Base-by-base conservation (phyloP, 2,888 invertebrate genomes). In the Pollenia griseotomentosa region DNA sequence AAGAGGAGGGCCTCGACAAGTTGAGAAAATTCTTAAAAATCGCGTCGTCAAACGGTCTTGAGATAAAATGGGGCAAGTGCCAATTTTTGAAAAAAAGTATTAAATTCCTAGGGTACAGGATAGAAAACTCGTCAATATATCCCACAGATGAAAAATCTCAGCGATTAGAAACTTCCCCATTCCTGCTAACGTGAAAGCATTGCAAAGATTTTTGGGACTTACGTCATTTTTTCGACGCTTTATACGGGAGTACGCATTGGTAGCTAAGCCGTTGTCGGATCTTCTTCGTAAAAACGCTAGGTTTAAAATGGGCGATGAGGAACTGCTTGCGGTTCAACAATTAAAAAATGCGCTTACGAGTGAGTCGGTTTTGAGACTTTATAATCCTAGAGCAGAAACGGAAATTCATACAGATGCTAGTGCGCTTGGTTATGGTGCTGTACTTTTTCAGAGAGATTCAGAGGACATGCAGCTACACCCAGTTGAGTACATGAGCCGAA, bases 331-430 rank as follows among this genome's bases (percentile, higher is more conserved):
- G 2, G 66, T 89, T 19, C 16, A 75, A 48, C 84, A 88, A 59
- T 48, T 88, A n/a, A 89, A 87, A 53, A 57, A 33, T 8, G 66
- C 74, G 40, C 55, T 89, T 42, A 55, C 57, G 7, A 83, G 63
- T 10, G 59, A 82, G 51, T 81, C 88, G 16, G 88, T 87, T 11
- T 42, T 89, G 16, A 88, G 71, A 33, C 59, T 89, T 42, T 90
- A 80, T 83, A 63, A 86, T 4, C 83, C 79, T 6, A 78, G 61
- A 44, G 88, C 88, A 0, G 19, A 19, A 57, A 89, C 88, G 5
- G 89, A 89, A 57, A 55, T 89, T 33, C 89, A 89, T 63, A 81
- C 89, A 5, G 89, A 90, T 48, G 89, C 88, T n/a, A 83, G 87
- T 42, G 88, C 75, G 59, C 44, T 77, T 23, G 89, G 89, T 6